Percentiles rank a stretch among this genome's conserved stretches.
phyloP scores from a whole-genome alignment of 2,797 vertebrate genomes.

The Molossus alvarezi region DNA sequence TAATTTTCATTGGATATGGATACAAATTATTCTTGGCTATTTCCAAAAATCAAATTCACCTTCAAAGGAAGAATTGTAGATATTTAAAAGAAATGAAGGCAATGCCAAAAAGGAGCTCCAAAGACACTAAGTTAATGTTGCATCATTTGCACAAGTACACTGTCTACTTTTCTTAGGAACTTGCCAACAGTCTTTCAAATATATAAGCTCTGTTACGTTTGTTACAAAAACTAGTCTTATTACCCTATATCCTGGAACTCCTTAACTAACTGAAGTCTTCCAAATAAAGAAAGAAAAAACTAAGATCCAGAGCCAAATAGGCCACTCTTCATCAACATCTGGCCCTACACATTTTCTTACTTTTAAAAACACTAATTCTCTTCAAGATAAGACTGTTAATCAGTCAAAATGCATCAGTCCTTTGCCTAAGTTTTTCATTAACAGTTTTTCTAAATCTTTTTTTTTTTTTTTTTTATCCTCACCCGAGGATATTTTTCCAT shows the following conservation, averaged over 20 bases:
- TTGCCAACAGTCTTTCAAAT: conserved; percentile 6
- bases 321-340: conserved; percentile 58
- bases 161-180: background rate
- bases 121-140: conserved; percentile 37
- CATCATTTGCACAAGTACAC: conserved; percentile 18
- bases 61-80: conserved; percentile 65
- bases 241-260: conserved; percentile 6
- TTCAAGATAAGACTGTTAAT: conserved; percentile 58
- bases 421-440: conserved; percentile 55
- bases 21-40: conserved; percentile 48
- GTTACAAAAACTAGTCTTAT: conserved; percentile 41
- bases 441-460: conserved; percentile 50
- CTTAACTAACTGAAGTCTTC: conserved; percentile 61
- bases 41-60: conserved; percentile 69
- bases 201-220: conserved; percentile 14
- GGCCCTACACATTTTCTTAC: conserved; percentile 49
- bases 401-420: conserved; percentile 36
- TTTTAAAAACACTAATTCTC: conserved; percentile 56
- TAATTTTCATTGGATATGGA: conserved; percentile 47
- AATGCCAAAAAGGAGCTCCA: conserved; percentile 23
- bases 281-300: conserved; percentile 58
- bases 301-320: conserved; percentile 33
- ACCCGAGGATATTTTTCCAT: too few species aligned
- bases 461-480: too few species aligned
- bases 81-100: conserved; percentile 36